Percentiles rank a stretch among this genome's conserved stretches.
phyloP scores from a whole-genome alignment of 1,140 invertebrate genomes.

The Delia radicum region DNA sequence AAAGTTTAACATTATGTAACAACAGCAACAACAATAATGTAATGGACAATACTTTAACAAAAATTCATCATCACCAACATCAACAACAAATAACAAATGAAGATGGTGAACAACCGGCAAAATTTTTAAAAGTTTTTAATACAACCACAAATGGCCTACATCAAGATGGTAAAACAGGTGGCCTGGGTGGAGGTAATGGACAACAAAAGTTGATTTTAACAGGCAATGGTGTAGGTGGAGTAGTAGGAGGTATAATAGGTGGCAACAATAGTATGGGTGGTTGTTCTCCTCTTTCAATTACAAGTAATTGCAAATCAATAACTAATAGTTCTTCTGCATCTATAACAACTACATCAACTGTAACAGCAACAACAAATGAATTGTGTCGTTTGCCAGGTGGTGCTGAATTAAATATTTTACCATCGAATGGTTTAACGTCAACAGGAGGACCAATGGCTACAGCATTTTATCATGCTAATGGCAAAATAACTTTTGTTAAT shows the following conservation, averaged over 20 bases:
- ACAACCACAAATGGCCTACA: not conserved
- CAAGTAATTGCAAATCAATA: not conserved
- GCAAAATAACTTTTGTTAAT: constrained; percentile 21
- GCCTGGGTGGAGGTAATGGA: too few species aligned
- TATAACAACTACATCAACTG: not conserved
- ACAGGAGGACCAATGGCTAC: not conserved
- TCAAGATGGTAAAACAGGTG: too few species aligned
- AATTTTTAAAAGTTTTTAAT: constrained; percentile 22
- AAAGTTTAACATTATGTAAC: not conserved
- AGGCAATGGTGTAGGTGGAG: not conserved
- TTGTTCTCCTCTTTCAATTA: not conserved
- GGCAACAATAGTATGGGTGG: not conserved
- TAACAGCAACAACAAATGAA: constrained; percentile 1
- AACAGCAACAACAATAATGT: not conserved
- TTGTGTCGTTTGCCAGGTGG: constrained; percentile 24
- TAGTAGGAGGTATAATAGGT: not conserved
- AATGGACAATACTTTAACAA: not conserved
- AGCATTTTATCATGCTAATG: constrained; percentile 26
- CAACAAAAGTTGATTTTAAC: not conserved
- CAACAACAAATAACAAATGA: not conserved
- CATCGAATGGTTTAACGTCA: not conserved
- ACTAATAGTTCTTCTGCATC: not conserved
- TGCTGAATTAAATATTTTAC: constrained; percentile 26
- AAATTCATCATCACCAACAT: not conserved
- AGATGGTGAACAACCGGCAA: constrained; percentile 22